Evolutionary conservation across 2,797 vertebrate species (phyloP), one percentile per base, ranked within the genome.

Genomic region (Leucoraja ocellata): DNA sequence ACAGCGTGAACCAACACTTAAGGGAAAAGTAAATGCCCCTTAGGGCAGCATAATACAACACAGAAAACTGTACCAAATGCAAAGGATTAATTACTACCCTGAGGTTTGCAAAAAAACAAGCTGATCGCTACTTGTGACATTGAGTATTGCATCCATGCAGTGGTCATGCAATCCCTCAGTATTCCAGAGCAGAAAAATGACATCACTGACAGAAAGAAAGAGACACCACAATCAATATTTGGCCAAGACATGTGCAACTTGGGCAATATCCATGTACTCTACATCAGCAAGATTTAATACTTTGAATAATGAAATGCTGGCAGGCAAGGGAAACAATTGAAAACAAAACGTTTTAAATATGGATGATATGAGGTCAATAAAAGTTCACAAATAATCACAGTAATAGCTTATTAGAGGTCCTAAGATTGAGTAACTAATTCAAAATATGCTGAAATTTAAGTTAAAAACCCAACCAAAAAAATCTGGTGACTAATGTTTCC

Each of bases 131-230:
- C 13, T 80, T 80, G 21, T 46, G 39, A 46, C 39, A 36, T 3
- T 79, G 32, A 79, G 9, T n/a, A 79, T 11, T 4, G 0, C 28
- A 32, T 32, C 7, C 10, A 16, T 68, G 32, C n/a, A 46, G 46
- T 46, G 46, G 23, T 23, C 46, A 46, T 73, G 39, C 54, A 54
- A 73, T 39, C 11, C 13, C 39, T 91, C 63, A 91, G 86, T 32
- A 68, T 71, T 23, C 25, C 73, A 65, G 8, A 92, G 25, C 39
- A 76, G 28, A 71, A 92, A 92, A 92, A 92, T 76, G 14, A 91
- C 36, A 54, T 71, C 21, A 71, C 36, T 25, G 39, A 54, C 71
- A 91, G 54, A 76, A 74, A 14, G 23, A 76, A 76, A 76, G n/a
- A 74, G 13, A 36, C 58, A 54, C 23, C 68, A 92, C 21, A 54